Conservation (phyloP, 1,140 invertebrate genomes). For the Caenorhabditis elegans region WBcel235 BX284603.4:9399001-9399500, state of each 20-base stretch:
- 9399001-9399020: no score
- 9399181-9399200: neutral
- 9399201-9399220: neutral
- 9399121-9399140: neutral
- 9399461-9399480: neutral
- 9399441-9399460: slow-evolving; percentile 3
- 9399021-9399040: no score
- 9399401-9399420: neutral
- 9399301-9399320: no score
- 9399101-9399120: neutral
- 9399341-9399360: no score
- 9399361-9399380: neutral
- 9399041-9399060: no score
- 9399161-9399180: neutral
- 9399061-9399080: neutral
- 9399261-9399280: neutral
- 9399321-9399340: no score
- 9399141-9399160: neutral
- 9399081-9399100: neutral
- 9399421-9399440: neutral
- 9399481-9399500: neutral
- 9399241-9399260: neutral
- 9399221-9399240: neutral
- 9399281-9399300: neutral
- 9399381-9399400: neutral